phyloP scores from a whole-genome alignment of 2,113 vertebrate species.

The Pteropus alecto region DNA sequence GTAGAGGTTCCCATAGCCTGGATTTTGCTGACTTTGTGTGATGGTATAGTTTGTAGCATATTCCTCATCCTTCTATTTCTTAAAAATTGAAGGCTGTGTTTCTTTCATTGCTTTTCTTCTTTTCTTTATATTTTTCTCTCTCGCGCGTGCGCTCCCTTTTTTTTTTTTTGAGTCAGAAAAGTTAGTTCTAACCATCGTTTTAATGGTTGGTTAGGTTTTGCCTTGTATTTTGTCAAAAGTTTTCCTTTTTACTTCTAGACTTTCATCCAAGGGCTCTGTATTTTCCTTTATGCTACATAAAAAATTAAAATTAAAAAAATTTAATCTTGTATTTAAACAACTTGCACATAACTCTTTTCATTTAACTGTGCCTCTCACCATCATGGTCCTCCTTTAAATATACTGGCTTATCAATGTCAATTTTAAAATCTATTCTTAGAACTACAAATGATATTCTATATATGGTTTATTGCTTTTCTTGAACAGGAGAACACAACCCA shows the following conservation, averaged over 20 bases:
- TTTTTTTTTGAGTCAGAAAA: too few relatives aligned
- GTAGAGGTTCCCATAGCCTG: neutral
- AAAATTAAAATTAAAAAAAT: neutral
- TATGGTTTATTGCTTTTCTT: neutral
- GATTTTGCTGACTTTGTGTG: neutral
- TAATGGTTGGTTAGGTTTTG: neutral
- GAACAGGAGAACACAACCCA: neutral
- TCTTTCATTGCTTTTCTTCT: neutral
- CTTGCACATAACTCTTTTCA: neutral
- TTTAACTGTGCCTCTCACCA: neutral
- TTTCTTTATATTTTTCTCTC: neutral
- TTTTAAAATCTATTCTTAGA: neutral
- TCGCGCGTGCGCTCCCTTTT: neutral
- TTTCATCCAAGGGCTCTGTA: neutral
- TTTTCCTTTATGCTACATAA: neutral
- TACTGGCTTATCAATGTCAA: neutral
- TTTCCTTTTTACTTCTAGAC: neutral
- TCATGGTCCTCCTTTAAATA: neutral
- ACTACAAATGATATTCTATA: neutral
- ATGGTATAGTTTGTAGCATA: neutral
- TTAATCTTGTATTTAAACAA: neutral
- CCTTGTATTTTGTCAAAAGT: neutral
- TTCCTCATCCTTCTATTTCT: neutral
- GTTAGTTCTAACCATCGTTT: neutral
- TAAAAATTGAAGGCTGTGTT: neutral